Evolutionary conservation across 2,888 invertebrate genomes (phyloP), one percentile per base, ranked within the genome.

Genomic region (Geotrupes spiniger): DNA sequence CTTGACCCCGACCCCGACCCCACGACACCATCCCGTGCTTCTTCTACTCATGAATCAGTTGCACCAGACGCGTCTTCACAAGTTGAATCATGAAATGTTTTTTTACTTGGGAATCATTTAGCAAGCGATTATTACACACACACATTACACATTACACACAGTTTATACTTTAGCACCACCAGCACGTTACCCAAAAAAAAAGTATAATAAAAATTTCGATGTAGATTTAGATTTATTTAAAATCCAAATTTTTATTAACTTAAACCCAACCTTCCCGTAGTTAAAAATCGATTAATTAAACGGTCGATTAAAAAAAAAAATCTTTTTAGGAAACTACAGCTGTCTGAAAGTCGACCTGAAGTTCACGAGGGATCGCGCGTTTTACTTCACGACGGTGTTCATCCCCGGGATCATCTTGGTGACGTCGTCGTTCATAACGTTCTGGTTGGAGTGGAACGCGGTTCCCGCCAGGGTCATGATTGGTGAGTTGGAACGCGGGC

Each of bases 361-460:
- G 76, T 94, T 94, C 80, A 93, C 92, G 63, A 82, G 93, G 75
- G 94, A 94, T 81, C 85, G 92, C 79, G 92, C 92, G 73, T 94
- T 93, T 83, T 94, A 94, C 82, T 92, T 94, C 80, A 93, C 92
- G 67, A 94, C 93, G 72, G 93, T 94, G 76, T 94, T 94, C 79
- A 92, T 94, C 78, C 93, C 94, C 67, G 93, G 93, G 71, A 92
- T 94, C 73, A 92, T 94, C 78, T 83, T 94, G 80, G 94, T 94
- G 75, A 93, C 93, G 64, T 92, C 92, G 76, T 93, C 93, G 69
- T 94, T 94, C 83, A 94, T 94, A 77, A 93, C 93, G 71, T 94
- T 94, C 82, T 94, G 93, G 93, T 83, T 94, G 77, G 93, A 94
- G 80, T 93, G 93, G 92, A 94, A 94, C 78, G 93, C 93, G 65